A percentile compares a stretch with the other conserved stretches of the same genome.
phyloP scores from a whole-genome alignment of 2,113 vertebrate species.

The Patagioenas fasciata region DNA sequence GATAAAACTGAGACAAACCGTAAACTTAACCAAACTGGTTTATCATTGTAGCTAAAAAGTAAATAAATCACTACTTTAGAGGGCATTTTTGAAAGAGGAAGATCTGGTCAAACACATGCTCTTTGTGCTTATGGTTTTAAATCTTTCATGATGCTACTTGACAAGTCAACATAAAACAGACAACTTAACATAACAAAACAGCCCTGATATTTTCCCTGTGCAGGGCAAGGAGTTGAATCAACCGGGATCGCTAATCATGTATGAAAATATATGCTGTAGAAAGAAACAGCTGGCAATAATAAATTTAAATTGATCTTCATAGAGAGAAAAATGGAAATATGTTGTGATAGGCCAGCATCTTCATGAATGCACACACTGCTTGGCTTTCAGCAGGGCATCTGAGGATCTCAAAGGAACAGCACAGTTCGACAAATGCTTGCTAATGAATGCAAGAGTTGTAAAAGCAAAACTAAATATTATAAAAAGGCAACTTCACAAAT shows the following conservation, averaged over 20 bases:
- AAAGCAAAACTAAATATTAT: conserved; percentile 5
- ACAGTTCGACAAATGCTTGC: not conserved
- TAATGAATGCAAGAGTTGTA: not conserved
- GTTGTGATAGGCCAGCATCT: conserved; percentile 18
- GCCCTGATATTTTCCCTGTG: not conserved
- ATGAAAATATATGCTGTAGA: not conserved
- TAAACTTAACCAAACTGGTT: not conserved
- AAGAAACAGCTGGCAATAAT: conserved; percentile 57
- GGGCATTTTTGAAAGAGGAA: not conserved
- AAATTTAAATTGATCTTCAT: conserved; percentile 43
- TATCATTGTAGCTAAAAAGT: not conserved
- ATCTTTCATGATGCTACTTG: not conserved
- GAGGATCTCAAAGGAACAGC: conserved; percentile 10
- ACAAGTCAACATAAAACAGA: not conserved
- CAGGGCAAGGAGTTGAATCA: conserved; percentile 45
- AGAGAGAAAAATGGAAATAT: not conserved
- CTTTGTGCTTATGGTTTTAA: not conserved
- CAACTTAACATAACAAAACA: not conserved
- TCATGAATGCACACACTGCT: conserved; percentile 16
- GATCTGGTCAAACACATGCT: not conserved
- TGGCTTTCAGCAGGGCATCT: conserved; percentile 22
- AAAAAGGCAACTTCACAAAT: not conserved
- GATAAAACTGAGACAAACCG: not conserved
- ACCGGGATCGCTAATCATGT: not conserved
- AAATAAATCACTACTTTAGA: not conserved